Conservation (phyloP, 2,113 vertebrate species). For the Sinocyclocheilus rhinocerous region DNA sequence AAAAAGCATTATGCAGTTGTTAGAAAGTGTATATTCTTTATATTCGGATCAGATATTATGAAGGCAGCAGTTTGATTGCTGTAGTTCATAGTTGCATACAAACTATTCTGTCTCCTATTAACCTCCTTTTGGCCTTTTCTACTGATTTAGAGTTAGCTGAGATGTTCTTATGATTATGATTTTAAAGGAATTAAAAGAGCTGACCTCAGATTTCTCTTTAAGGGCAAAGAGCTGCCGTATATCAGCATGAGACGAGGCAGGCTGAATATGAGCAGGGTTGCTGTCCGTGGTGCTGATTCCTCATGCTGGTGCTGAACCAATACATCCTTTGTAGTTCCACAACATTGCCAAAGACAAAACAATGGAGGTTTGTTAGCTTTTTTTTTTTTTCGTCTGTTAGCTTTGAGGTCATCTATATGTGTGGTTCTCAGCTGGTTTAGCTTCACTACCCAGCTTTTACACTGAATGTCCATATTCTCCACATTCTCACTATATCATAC, state of each 20-base stretch:
- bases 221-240: neutral
- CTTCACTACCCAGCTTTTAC: too few relatives aligned
- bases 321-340: neutral
- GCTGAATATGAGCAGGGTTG: neutral
- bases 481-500: too few relatives aligned
- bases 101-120: slow-evolving; percentile 15
- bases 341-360: neutral
- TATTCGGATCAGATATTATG: neutral
- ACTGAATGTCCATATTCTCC: too few relatives aligned
- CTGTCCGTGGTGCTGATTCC: slow-evolving; percentile 5
- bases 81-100: neutral
- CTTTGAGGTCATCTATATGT: too few relatives aligned
- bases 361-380: too few relatives aligned
- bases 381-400: too few relatives aligned
- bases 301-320: neutral
- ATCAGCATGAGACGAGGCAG: neutral
- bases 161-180: slow-evolving; percentile 3
- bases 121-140: neutral
- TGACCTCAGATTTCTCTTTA: neutral
- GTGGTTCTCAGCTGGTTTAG: too few relatives aligned
- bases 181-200: slow-evolving; percentile 16
- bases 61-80: neutral
- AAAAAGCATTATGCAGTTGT: too few relatives aligned
- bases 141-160: slow-evolving; percentile 6
- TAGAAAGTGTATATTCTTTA: too few relatives aligned